phyloP scores from a whole-genome alignment of 1,140 invertebrate species.

The Myzus persicae region DNA sequence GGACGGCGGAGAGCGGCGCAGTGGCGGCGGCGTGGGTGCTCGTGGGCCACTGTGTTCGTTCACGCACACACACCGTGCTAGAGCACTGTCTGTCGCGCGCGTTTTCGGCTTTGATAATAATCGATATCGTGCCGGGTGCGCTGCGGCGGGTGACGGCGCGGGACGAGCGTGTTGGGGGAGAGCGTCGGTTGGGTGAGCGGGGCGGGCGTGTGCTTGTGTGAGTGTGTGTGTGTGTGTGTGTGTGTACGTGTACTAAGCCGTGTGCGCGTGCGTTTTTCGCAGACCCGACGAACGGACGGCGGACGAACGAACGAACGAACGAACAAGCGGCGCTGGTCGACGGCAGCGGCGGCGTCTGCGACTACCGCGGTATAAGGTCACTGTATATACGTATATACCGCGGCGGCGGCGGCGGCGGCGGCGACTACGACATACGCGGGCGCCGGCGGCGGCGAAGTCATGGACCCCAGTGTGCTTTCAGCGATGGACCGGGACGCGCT shows the following conservation, averaged over 20 bases:
- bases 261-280: constrained; percentile 48
- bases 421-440: constrained; percentile 5
- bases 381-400: background rate
- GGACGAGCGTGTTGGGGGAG: background rate
- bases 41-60: background rate
- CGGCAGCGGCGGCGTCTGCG: constrained; percentile 37
- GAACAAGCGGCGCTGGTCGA: constrained; percentile 24
- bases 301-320: background rate
- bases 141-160: background rate
- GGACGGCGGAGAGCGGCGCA: background rate
- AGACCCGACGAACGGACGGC: constrained; percentile 14
- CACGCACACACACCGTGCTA: background rate
- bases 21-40: background rate
- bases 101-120: constrained; percentile 20
- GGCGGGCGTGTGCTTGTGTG: background rate
- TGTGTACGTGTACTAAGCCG: background rate
- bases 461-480: constrained; percentile 90
- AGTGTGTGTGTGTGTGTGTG: background rate
- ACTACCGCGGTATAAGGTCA: constrained; percentile 2
- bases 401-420: constrained; percentile 25
- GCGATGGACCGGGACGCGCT: constrained; percentile 96
- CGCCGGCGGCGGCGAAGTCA: constrained; percentile 65
- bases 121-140: constrained; percentile 26
- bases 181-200: background rate
- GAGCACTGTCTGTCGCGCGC: constrained; percentile 11